Conservation (phyloP, 2,888 invertebrate genomes). For the Strigamia crassipes region DNA sequence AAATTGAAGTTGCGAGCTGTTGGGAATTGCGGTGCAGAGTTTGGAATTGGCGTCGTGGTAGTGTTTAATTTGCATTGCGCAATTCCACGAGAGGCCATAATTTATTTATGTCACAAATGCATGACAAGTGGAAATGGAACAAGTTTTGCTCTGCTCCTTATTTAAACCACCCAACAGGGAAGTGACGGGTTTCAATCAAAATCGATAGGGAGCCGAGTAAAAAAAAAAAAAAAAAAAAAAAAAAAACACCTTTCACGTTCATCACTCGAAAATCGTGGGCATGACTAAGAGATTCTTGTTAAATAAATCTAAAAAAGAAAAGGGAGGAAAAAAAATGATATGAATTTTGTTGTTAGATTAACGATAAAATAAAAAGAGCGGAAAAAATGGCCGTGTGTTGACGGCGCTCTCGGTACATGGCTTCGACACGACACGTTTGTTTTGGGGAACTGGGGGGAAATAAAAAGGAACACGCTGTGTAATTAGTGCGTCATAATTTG, state of each 20-base stretch:
- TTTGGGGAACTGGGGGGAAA: background rate
- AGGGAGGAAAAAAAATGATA: background rate
- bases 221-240: background rate
- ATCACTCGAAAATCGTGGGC: background rate
- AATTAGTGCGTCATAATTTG: constrained; percentile 13
- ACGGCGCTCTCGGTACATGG: background rate
- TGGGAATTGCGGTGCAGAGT: constrained; percentile 1
- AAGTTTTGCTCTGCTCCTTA: constrained; percentile 31
- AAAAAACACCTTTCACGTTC: background rate
- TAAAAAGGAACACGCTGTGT: background rate
- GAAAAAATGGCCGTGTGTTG: background rate
- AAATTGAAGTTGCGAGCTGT: constrained; percentile 29
- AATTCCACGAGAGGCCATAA: constrained; percentile 42
- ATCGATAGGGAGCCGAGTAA: background rate
- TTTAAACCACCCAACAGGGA: constrained; percentile 16
- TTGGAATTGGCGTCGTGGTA: constrained; percentile 18
- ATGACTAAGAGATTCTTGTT: background rate
- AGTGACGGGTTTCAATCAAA: constrained; percentile 2
- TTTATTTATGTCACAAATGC: constrained; percentile 41
- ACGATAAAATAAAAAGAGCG: background rate
- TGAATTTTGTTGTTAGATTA: background rate
- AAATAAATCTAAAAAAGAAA: background rate
- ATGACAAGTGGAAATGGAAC: constrained; percentile 26
- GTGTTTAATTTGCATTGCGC: constrained; percentile 42
- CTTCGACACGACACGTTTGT: background rate